Base-by-base conservation (phyloP, 1,140 invertebrate genomes). In the Drosophila santomea region DNA sequence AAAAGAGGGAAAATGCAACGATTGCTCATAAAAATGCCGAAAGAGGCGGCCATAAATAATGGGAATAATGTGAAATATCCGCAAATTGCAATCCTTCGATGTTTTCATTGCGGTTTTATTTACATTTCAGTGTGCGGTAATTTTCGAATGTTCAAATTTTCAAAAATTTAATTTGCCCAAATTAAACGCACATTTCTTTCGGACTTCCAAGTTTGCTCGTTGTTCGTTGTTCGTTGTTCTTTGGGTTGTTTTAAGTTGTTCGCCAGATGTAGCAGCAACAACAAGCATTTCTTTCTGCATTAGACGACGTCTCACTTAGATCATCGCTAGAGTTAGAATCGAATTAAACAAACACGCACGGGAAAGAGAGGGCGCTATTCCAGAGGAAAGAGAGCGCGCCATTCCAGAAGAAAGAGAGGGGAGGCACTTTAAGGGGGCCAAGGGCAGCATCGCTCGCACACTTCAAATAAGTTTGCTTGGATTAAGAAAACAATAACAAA, bases 291-390 rank as follows among this genome's bases (percentile, higher is more conserved):
- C 64, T 73, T 78, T 62, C 43, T 78, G 78, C 72, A 63, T 67
- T 68, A 54, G 66, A 78, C 66, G 82, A 78, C 52, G 45, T 88
- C 83, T 83, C 84, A 88, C 84, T 88, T 89, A 88, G 84, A 88
- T 88, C 83, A 88, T 88, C 83, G 83, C 83, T 80, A 83, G 84
- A 89, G 79, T 88, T 88, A 88, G 83, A 88, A 83, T 80, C 78
- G 64, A 88, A 88, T 88, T 89, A 89, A 83, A 64, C 84, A 83
- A 78, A 79, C 77, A 80, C 80, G 64, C 83, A 64, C 51, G 20
- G 17, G 44, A 61, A 35, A 54, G 36, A 38, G 10, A 25, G 41
- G 23, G 7, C 1, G 6, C 6, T n/a, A 20, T 4, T 1, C 17
- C 8, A 25, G 12, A 12, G 8, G 59, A 56, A 47, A 44, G 12